phyloP scores from a whole-genome alignment of 92 coral and sea anemone species.

The Actinernus sp. region DNA sequence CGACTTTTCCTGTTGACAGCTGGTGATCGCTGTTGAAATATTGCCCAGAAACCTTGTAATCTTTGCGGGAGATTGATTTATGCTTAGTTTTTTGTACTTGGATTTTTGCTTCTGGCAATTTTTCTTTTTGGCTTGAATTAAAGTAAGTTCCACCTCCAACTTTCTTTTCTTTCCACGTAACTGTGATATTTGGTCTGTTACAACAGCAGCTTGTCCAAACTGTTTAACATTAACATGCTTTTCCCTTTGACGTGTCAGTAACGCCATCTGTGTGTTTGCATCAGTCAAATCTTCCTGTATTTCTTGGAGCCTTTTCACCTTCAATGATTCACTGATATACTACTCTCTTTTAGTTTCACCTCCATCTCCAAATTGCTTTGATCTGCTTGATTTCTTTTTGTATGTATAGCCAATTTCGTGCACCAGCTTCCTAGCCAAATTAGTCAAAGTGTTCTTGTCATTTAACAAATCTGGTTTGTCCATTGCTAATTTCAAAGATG shows the following conservation, averaged over 20 bases:
- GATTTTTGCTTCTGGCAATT: neutral
- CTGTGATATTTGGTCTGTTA: conserved; percentile 15
- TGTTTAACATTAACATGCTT: conserved; percentile 17
- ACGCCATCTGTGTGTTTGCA: conserved; percentile 1
- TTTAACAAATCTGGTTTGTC: conserved; percentile 5
- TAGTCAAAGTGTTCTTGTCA: neutral
- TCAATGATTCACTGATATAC: neutral
- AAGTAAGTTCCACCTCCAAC: conserved; percentile 1
- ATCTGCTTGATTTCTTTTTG: conserved; percentile 6
- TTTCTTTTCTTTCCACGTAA: conserved; percentile 17
- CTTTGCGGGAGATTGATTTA: no score
- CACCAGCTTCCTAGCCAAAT: neutral
- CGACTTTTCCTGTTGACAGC: no score
- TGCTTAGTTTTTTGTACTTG: no score
- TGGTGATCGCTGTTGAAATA: no score
- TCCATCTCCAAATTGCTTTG: conserved; percentile 20
- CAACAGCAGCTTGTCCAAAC: conserved; percentile 17
- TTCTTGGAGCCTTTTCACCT: neutral
- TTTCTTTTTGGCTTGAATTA: neutral
- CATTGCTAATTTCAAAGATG: conserved; percentile 1
- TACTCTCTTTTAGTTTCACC: conserved; percentile 2
- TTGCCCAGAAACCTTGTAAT: no score
- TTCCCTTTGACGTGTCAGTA: conserved; percentile 8
- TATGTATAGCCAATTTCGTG: conserved; percentile 10
- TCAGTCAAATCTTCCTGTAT: conserved; percentile 14